A percentile compares a stretch with the other conserved stretches of the same genome.
These are phyloP conservation scores for Aethina tumida DNA, from an alignment of 1,140 invertebrate species.

Conservation along the genomic window DNA sequence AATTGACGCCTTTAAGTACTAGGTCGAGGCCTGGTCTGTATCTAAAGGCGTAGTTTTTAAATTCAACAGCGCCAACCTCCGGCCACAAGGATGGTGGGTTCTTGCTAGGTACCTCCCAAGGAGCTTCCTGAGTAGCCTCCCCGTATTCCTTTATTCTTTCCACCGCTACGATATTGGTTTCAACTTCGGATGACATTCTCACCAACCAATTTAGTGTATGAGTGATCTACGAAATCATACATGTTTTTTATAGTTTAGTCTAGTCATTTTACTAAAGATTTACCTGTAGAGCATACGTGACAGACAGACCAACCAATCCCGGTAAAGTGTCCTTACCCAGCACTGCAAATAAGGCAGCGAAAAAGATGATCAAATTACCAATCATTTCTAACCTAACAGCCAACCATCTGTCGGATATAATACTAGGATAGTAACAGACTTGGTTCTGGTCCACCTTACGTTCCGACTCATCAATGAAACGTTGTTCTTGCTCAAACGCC, in stretches of 20 bases:
- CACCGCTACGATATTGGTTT: conserved; percentile 95
- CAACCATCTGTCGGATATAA: conserved; percentile 84
- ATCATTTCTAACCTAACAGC: conserved; percentile 84
- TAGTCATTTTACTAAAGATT: conserved; percentile 13
- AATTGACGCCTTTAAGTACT: conserved; percentile 64
- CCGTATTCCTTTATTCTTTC: conserved; percentile 95
- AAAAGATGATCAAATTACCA: conserved; percentile 85
- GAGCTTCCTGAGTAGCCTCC: conserved; percentile 64
- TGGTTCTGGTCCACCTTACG: conserved; percentile 78
- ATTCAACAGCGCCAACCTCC: conserved; percentile 56
- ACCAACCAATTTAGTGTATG: conserved; percentile 94
- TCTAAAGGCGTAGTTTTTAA: conserved; percentile 67
- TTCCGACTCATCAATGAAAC: conserved; percentile 75
- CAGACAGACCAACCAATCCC: conserved; percentile 78
- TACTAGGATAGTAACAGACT: conserved; percentile 74
- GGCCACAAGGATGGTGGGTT: conserved; percentile 61
- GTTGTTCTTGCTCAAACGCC: conserved; percentile 62
- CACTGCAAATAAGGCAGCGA: conserved; percentile 79
- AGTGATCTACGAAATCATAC: conserved; percentile 54
- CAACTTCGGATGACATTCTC: conserved; percentile 90
- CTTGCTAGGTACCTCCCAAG: conserved; percentile 53
- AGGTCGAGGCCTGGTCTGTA: conserved; percentile 72
- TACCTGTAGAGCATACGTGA: conserved; percentile 83
- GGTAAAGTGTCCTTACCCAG: conserved; percentile 55
- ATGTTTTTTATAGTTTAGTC: background rate